Conservation (phyloP, 1,140 invertebrate genomes). For the Philopotamus ludificatus region DNA sequence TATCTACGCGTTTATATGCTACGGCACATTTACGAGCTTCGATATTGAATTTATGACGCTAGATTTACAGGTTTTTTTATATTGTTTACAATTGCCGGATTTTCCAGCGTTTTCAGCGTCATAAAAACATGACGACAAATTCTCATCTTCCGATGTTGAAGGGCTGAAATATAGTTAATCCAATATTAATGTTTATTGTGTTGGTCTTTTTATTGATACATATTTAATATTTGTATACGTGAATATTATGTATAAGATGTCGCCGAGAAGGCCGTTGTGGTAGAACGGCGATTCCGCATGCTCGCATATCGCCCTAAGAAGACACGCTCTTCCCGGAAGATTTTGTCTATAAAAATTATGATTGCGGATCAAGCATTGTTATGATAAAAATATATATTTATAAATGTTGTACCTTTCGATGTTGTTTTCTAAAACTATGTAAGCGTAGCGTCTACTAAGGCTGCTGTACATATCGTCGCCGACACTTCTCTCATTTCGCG, state of each 20-base stretch:
- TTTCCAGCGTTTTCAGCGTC: slow-evolving; percentile 55
- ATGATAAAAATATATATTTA: slow-evolving; percentile 2
- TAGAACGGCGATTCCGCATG: slow-evolving; percentile 47
- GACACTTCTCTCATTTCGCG: slow-evolving; percentile 23
- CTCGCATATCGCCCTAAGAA: slow-evolving; percentile 56
- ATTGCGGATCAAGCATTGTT: neutral
- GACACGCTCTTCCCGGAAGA: slow-evolving; percentile 51
- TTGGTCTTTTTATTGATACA: neutral
- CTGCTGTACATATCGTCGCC: slow-evolving; percentile 13
- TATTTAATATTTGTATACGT: slow-evolving; percentile 46
- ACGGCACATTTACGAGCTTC: neutral
- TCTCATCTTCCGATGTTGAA: slow-evolving; percentile 57
- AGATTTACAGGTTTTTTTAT: slow-evolving; percentile 43
- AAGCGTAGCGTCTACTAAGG: slow-evolving; percentile 34
- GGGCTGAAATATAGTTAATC: slow-evolving; percentile 49
- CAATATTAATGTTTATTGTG: neutral
- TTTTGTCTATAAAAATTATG: slow-evolving; percentile 39
- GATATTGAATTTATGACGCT: slow-evolving; percentile 45
- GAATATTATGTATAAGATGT: slow-evolving; percentile 55
- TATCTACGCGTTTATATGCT: no score
- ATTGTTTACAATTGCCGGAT: slow-evolving; percentile 45
- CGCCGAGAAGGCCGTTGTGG: slow-evolving; percentile 54
- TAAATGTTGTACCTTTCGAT: slow-evolving; percentile 31
- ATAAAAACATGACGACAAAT: slow-evolving; percentile 55
- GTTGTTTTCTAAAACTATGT: slow-evolving; percentile 37